Evolutionary conservation across 2,888 invertebrate genomes (phyloP), one percentile per base, ranked within the genome.

Genomic region (Pyrocoelia pectoralis): DNA sequence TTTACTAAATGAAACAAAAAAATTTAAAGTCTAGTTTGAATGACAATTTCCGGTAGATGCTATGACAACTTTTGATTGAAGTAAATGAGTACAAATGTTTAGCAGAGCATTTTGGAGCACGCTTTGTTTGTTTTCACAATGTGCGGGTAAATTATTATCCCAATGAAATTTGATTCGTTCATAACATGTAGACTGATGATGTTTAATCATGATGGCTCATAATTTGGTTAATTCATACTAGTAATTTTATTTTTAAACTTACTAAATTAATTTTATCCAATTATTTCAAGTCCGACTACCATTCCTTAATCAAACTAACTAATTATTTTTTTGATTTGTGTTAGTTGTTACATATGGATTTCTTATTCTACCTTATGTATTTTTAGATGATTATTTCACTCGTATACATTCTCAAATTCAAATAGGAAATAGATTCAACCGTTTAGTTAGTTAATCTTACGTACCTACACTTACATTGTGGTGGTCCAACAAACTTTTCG

Each of bases 71-170:
- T 69, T 68, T 76, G 76, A 77, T 77, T 76, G 75, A 76, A 73
- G 70, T 72, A 76, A 76, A 76, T 73, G 74, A 77, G 74, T 72
- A 75, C 72, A 71, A 72, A 71, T 70, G 73, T 69, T 68, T 69
- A 54, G 43, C 40, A 50, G 43, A 57, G 72, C 73, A 2, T 73
- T 72, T 68, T 66, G 54, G 60, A 70, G 68, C 70, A 70, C 69
- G 70, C 72, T 75, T 75, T 76, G 74, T 77, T 77, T 77, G 74
- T 76, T 76, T 76, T 73, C 70, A 72, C 70, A 74, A 70, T 71
- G 74, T 78, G 76, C 76, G 77, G 77, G 76, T 73, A 72, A 77
- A 76, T 77, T 75, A 77, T 77, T 70, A 71, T 75, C 74, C 74
- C 74, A 74, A 76, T 77, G 77, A 77, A 77, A 77, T 72, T 75